These are phyloP conservation scores for Pedionomus torquatus DNA, from an alignment of 2,113 vertebrate genomes.

Conservation along the genomic window DNA sequence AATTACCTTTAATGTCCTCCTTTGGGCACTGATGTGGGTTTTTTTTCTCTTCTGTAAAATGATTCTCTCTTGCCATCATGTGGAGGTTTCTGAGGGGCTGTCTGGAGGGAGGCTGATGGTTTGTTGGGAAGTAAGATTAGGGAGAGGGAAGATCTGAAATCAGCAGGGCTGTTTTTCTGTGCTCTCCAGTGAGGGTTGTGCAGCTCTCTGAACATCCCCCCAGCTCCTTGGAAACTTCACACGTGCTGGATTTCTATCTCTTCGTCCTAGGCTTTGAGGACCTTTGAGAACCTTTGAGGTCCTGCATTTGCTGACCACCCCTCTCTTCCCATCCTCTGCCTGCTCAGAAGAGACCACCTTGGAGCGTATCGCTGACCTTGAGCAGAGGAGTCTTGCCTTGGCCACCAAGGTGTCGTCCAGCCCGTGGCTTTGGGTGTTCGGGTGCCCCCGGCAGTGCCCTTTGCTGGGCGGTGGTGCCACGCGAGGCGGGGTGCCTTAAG, in stretches of 20 bases:
- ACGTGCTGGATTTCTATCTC: not conserved
- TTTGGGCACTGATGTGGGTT: not conserved
- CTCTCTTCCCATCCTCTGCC: not conserved
- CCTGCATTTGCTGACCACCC: not conserved
- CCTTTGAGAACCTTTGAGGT: not conserved
- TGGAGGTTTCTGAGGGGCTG: not conserved
- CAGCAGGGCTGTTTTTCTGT: not conserved
- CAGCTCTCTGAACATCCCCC: not conserved
- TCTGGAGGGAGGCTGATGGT: not conserved
- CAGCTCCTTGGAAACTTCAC: not conserved
- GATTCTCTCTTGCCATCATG: rapidly evolving
- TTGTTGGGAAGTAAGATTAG: not conserved
- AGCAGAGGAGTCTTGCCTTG: not conserved
- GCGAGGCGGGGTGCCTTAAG: not conserved
- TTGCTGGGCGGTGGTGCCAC: not conserved
- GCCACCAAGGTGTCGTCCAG: not conserved
- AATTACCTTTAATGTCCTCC: not conserved
- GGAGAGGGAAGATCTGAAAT: rapidly evolving
- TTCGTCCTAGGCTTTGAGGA: rapidly evolving
- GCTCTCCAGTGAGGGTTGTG: not conserved
- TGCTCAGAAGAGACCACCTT: rapidly evolving
- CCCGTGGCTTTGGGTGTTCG: not conserved
- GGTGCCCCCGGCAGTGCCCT: not conserved
- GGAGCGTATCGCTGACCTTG: rapidly evolving
- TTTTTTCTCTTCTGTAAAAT: not conserved